Base-by-base conservation (phyloP, 2,797 vertebrate species). In the Brotula barbata region DNA sequence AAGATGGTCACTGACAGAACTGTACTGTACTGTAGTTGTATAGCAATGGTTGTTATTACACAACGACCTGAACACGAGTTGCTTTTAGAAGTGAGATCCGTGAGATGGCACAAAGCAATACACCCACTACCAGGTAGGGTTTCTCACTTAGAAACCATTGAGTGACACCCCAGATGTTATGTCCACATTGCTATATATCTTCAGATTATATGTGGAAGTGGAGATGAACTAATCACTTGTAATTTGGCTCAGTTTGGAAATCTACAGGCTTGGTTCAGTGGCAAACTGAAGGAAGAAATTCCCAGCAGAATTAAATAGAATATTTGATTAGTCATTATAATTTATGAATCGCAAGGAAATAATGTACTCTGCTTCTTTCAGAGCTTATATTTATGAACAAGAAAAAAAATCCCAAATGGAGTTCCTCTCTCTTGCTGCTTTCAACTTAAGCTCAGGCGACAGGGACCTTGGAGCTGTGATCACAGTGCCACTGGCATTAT, bases 391-490 rank as follows among this genome's bases (percentile, higher is more conserved):
- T 23, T 73, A 59, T 67, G 64, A 62, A 81, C 78, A 76, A 17
- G 39, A 20, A 31, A 10, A 41, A 37, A 28, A 8, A 40, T 1
- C 8, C 25, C 65, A 75, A 80, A 67, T 77, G 64, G 51, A 65
- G 47, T 67, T 74, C 14, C 13, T 79, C 70, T 75, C 52, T 65
- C 43, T 14, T 15, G 44, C 36, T 25, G 41, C 49, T 65, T 66
- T 65, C 19, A 59, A 23, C 36, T 61, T 45, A 43, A 66, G 57
- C 76, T 47, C 28, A 48, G 52, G 55, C 61, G 8, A 51, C 25
- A 5, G 59, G 50, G 65, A 67, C 77, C 68, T 62, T 62, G 66
- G 75, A 68, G 49, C 64, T 48, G 69, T 53, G 65, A 78, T 78
- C 65, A 73, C 57, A 57, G 61, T 53, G 64, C 68, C 77, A 71